These are phyloP conservation scores for Petrocephalus zakoni DNA, from an alignment of 2,113 vertebrate genomes.

Conservation along the genomic window DNA sequence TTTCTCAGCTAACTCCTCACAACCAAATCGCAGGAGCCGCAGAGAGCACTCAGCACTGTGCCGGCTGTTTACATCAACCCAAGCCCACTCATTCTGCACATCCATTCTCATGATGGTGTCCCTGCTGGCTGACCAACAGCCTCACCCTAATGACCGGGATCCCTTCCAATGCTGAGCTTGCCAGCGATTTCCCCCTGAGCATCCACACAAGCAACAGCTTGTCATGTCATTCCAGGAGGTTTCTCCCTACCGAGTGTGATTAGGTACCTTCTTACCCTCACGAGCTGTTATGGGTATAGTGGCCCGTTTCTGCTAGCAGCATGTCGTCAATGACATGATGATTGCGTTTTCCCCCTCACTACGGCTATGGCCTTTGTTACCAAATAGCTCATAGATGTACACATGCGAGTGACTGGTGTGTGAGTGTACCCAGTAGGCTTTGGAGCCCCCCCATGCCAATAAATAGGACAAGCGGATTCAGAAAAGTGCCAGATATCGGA, in stretches of 20 bases:
- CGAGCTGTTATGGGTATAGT: background rate
- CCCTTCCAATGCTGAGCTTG: background rate
- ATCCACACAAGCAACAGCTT: background rate
- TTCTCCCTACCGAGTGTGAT: background rate
- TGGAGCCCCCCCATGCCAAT: no score
- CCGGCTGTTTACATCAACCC: background rate
- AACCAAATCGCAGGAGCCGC: background rate
- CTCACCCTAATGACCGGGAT: background rate
- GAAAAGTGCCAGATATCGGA: background rate
- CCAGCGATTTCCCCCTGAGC: background rate
- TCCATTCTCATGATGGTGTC: background rate
- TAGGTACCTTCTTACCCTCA: background rate
- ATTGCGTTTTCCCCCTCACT: background rate
- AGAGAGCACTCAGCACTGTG: background rate
- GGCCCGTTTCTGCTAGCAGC: background rate
- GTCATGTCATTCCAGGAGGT: background rate
- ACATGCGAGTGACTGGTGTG: no score
- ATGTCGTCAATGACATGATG: background rate
- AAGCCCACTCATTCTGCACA: background rate
- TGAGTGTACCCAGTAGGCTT: no score
- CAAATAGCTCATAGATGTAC: no score
- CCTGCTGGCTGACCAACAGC: background rate
- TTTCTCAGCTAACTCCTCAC: background rate
- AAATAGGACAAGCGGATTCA: no score
- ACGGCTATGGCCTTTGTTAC: background rate